Conservation (phyloP, 23 tunicate species). For the Trididemnum nubilum region DNA sequence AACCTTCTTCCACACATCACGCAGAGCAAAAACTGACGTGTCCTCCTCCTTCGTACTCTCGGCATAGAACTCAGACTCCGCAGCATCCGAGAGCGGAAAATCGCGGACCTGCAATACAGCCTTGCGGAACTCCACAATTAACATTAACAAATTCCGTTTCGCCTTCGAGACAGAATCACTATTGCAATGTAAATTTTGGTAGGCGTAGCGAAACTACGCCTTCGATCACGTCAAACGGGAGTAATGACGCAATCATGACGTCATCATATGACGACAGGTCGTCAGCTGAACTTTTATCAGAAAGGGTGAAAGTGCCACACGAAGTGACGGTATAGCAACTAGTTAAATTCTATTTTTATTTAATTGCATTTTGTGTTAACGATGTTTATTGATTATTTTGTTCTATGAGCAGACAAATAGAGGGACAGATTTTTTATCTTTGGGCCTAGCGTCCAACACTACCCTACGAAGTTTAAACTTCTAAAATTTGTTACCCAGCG, state of each 20-base stretch:
- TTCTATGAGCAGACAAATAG: too few relatives aligned
- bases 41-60: constrained; percentile 82
- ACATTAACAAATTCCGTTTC: neutral
- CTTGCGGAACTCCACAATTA: too few relatives aligned
- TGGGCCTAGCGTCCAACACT: too few relatives aligned
- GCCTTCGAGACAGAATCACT: neutral
- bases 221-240: neutral
- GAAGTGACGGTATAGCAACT: constrained; percentile 36
- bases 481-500: too few relatives aligned
- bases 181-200: too few relatives aligned
- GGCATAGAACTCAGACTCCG: constrained; percentile 41
- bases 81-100: too few relatives aligned
- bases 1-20: constrained; percentile 19
- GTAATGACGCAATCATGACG: neutral
- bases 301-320: neutral
- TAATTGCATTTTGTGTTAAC: neutral
- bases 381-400: too few relatives aligned
- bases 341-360: neutral
- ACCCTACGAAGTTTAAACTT: too few relatives aligned
- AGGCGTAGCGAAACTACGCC: neutral
- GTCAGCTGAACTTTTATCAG: constrained; percentile 26
- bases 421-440: too few relatives aligned
- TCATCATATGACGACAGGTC: constrained; percentile 35
- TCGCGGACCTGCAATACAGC: neutral
- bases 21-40: constrained; percentile 38